phyloP scores from a whole-genome alignment of 2,888 invertebrate genomes.

The Agrypnus murinus region DNA sequence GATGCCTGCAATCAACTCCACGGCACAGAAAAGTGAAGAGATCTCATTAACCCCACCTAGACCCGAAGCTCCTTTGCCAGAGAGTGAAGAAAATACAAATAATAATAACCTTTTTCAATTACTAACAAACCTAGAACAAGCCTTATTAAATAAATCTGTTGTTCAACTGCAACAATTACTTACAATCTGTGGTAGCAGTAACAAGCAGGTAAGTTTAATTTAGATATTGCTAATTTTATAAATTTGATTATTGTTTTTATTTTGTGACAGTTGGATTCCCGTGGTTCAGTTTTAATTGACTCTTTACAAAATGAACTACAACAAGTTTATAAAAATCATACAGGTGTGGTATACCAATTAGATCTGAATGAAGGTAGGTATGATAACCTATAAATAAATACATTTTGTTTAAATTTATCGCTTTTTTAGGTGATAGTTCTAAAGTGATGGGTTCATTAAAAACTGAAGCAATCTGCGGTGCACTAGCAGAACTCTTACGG shows the following conservation, averaged over 20 bases:
- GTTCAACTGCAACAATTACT: constrained; percentile 76
- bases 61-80: constrained; percentile 54
- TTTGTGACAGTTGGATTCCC: constrained; percentile 73
- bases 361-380: constrained; percentile 55
- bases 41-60: constrained; percentile 66
- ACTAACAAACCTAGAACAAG: constrained; percentile 72
- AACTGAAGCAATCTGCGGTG: constrained; percentile 65
- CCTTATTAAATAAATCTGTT: constrained; percentile 72
- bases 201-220: constrained; percentile 69
- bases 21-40: constrained; percentile 55
- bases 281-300: constrained; percentile 74
- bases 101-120: constrained; percentile 68
- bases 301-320: constrained; percentile 75
- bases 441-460: constrained; percentile 58
- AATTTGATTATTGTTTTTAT: constrained; percentile 12
- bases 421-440: constrained; percentile 37
- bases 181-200: constrained; percentile 73
- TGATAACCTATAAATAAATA: neutral
- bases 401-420: too few relatives aligned
- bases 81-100: constrained; percentile 58
- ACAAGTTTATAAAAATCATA: constrained; percentile 67
- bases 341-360: constrained; percentile 62
- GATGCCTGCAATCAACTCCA: constrained; percentile 53
- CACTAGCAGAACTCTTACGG: constrained; percentile 64
- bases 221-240: neutral